phyloP scores from a whole-genome alignment of 2,113 vertebrate species.

The Dasypus novemcinctus region DNA sequence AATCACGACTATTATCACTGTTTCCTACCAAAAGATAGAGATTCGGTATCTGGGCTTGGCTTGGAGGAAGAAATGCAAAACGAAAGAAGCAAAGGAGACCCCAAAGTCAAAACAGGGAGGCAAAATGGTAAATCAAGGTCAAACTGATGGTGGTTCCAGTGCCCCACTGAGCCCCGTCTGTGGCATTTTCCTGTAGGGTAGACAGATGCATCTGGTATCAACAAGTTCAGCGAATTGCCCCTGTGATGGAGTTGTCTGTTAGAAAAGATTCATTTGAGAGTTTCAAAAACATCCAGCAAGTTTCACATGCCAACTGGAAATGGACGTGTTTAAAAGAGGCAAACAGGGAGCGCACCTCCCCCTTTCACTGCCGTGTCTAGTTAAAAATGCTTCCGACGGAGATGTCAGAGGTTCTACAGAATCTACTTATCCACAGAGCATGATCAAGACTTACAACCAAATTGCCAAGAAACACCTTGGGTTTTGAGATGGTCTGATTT shows the following conservation, averaged over 20 bases:
- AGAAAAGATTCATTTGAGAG: not conserved
- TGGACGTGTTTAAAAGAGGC: not conserved
- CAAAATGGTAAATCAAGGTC: not conserved
- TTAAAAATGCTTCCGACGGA: not conserved
- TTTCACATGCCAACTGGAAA: not conserved
- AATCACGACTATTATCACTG: not conserved
- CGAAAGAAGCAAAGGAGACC: not conserved
- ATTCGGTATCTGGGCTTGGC: too few species aligned
- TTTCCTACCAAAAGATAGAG: not conserved
- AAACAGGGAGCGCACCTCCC: fast-evolving
- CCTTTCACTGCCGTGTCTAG: too few species aligned
- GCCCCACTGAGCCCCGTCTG: too few species aligned
- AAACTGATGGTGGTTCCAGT: fast-evolving
- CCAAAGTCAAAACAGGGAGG: not conserved
- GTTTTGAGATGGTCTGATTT: not conserved
- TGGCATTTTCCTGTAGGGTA: fast-evolving
- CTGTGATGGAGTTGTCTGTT: too few species aligned
- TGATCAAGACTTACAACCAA: not conserved
- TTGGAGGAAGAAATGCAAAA: not conserved
- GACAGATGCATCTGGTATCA: fast-evolving
- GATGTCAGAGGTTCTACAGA: not conserved
- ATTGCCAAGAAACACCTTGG: not conserved
- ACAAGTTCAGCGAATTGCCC: not conserved
- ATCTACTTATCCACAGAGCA: not conserved
- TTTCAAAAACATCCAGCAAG: not conserved